A percentile compares a stretch with the other conserved stretches of the same genome.
These are phyloP conservation scores for Drosophila prostipennis DNA, from an alignment of 2,888 invertebrate genomes.

Conservation along the genomic window DNA sequence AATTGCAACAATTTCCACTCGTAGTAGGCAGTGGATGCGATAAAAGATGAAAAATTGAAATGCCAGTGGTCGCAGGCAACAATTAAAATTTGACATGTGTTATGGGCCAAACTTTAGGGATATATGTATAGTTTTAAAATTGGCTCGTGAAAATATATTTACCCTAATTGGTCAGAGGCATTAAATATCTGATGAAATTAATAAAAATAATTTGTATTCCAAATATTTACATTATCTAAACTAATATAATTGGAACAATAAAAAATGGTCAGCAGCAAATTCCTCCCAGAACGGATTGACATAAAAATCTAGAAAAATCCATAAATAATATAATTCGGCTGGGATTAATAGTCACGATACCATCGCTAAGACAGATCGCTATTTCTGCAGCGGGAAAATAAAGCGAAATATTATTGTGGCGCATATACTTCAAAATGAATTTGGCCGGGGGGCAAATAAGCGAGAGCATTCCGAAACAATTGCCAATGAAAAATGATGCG, in stretches of 20 bases:
- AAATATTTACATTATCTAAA: too few species aligned
- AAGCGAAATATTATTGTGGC: conserved; percentile 73
- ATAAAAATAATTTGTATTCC: too few species aligned
- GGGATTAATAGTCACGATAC: too few species aligned
- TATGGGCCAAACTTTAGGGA: background rate
- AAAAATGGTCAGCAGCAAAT: too few species aligned
- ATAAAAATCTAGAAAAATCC: too few species aligned
- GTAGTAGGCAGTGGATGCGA: conserved; percentile 40
- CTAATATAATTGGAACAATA: too few species aligned
- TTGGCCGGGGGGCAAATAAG: conserved; percentile 62
- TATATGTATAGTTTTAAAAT: background rate
- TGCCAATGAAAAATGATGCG: conserved; percentile 80
- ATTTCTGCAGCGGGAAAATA: conserved; percentile 61
- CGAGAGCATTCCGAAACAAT: conserved; percentile 66
- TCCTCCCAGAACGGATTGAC: too few species aligned
- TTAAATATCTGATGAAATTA: too few species aligned
- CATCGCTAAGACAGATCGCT: conserved; percentile 23
- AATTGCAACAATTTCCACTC: conserved; percentile 75
- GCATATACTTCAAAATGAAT: conserved; percentile 71
- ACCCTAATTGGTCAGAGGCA: too few species aligned
- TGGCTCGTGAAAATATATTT: background rate
- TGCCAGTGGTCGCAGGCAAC: conserved; percentile 42
- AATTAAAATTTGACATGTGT: background rate
- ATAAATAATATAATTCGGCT: too few species aligned
- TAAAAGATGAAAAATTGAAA: conserved; percentile 75